Evolutionary conservation across 2,797 vertebrate genomes (phyloP), one percentile per base, ranked within the genome.

Genomic region (Phylloscopus collybita): DNA sequence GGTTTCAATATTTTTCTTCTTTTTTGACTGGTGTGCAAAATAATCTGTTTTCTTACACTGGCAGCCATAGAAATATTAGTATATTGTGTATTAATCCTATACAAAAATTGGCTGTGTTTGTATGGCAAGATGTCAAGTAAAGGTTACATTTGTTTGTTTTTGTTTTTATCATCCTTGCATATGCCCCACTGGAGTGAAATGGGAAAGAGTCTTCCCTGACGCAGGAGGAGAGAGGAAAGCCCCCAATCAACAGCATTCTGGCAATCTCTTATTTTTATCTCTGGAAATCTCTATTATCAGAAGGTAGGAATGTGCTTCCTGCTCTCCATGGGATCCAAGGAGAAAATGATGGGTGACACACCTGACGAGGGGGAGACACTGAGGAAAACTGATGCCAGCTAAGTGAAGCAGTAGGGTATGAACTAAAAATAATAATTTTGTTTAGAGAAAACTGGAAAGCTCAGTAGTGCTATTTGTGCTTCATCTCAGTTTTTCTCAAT

Each of bases 21-120:
- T 81, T 83, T 97, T 30, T 82, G 76, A 80, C 27, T 54, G 72
- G 22, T 61, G 66, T 56, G 81, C 51, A 95, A 92, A 97, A 62
- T 34, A 73, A 40, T 80, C 70, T 12, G 74, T 64, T 86, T 95
- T 64, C 57, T 93, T 86, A 65, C 60, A 32, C 34, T 40, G 20
- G 17, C 70, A 86, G 38, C 66, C 80, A 15, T 5, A 93, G 75
- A 93, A 93, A 88, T 80, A 8, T 27, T 51, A 11, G 42, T 38
- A 44, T 27, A 4, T 36, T 51, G 11, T 70, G 30, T 71, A 66
- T 78, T 56, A 87, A 83, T 92, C 64, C 71, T 72, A 38, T 54
- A 54, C 62, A 30, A 72, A 83, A 66, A 64, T 25, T 64, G 64
- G 32, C 73, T 11, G 4, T 49, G 71, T 64, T 86, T 82, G 60